These are phyloP conservation scores for Nymphalis urticae DNA, from an alignment of 2,888 invertebrate species.

Conservation along the genomic window DNA sequence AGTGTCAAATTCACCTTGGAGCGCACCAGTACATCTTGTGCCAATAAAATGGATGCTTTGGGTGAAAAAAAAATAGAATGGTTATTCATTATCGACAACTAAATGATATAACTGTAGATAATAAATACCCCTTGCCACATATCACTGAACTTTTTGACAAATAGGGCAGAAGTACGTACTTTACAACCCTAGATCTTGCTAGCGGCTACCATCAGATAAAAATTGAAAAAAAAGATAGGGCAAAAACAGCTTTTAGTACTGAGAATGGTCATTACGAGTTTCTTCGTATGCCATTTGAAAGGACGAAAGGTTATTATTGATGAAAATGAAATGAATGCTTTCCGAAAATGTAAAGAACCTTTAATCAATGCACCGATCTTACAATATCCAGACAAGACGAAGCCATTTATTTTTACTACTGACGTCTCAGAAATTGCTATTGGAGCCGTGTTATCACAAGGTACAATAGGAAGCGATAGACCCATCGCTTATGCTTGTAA, in stretches of 20 bases:
- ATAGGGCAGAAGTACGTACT: conserved; percentile 42
- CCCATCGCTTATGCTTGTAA: conserved; percentile 40
- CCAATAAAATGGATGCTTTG: conserved; percentile 40
- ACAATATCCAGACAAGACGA: too few species aligned
- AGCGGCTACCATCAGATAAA: conserved; percentile 44
- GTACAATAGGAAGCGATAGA: conserved; percentile 29
- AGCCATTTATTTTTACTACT: conserved; percentile 18
- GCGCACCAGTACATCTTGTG: conserved; percentile 42
- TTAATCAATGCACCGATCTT: too few species aligned
- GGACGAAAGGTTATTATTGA: too few species aligned
- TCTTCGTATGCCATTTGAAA: too few species aligned
- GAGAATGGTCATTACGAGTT: too few species aligned
- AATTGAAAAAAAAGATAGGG: too few species aligned
- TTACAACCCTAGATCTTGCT: conserved; percentile 42
- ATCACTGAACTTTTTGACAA: conserved; percentile 36
- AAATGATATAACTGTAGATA: conserved; percentile 40
- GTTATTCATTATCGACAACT: conserved; percentile 41
- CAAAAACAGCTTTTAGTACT: too few species aligned
- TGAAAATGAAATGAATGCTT: too few species aligned
- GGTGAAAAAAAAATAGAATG: conserved; percentile 40
- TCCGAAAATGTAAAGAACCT: too few species aligned
- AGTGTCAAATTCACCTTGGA: conserved; percentile 40
- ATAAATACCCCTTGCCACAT: conserved; percentile 43
- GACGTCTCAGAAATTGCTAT: conserved; percentile 32
- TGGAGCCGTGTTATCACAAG: conserved; percentile 34